These are phyloP conservation scores for Pseudoips prasinana DNA, from an alignment of 2,888 invertebrate species.

Conservation along the genomic window DNA sequence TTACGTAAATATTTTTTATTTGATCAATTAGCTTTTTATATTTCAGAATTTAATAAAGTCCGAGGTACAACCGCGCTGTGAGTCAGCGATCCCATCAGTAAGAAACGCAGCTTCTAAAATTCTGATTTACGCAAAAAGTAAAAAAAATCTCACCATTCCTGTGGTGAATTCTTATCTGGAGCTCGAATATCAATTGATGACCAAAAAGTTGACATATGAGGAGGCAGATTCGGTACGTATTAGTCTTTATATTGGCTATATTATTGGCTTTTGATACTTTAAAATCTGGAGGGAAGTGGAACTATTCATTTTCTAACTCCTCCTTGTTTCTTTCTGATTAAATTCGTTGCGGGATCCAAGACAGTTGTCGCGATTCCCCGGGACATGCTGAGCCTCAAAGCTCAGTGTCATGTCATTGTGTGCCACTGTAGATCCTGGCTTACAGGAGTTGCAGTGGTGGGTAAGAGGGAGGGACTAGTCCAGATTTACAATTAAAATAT, in stretches of 20 bases:
- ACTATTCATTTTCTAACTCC: too few relatives aligned
- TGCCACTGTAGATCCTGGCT: too few relatives aligned
- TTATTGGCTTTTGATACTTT: too few relatives aligned
- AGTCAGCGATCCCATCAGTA: slow-evolving; percentile 1
- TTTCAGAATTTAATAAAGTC: slow-evolving; percentile 16
- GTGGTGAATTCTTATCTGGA: background rate
- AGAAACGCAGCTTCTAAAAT: slow-evolving; percentile 23
- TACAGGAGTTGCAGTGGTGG: too few relatives aligned
- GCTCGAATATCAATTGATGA: slow-evolving; percentile 10
- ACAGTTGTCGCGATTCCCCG: too few relatives aligned
- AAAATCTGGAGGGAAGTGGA: too few relatives aligned
- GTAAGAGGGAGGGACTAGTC: too few relatives aligned
- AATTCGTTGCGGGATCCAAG: too few relatives aligned
- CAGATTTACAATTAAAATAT: too few relatives aligned
- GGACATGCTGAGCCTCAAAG: too few relatives aligned
- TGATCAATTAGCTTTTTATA: background rate
- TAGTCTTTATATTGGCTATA: background rate
- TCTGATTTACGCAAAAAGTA: slow-evolving; percentile 7
- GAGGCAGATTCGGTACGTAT: slow-evolving; percentile 18
- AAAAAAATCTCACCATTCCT: background rate
- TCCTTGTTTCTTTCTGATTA: too few relatives aligned
- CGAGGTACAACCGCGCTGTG: slow-evolving; percentile 11
- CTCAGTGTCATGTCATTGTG: too few relatives aligned
- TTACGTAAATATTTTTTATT: slow-evolving; percentile 4
- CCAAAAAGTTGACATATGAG: slow-evolving; percentile 17